Percentiles rank a stretch among this genome's conserved stretches.
Evolutionary conservation across 2,888 invertebrate species (phyloP).

Genomic region (Machimus atricapillus): DNA sequence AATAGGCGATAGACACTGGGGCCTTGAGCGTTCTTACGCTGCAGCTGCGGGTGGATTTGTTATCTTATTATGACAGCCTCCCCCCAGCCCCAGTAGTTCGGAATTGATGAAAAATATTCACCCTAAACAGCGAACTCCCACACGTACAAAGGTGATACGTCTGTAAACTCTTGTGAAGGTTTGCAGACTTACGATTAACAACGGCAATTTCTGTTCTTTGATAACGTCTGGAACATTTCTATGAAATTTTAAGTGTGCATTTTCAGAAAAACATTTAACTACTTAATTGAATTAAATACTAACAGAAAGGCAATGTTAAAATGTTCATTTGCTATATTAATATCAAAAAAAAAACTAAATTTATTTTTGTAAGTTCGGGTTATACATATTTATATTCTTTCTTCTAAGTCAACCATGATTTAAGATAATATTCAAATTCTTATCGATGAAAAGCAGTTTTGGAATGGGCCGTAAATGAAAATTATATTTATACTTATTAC

Average conservation of each 20-base stretch:
- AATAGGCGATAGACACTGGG: constrained; percentile 30
- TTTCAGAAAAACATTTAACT: not conserved
- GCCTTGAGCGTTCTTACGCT: not conserved
- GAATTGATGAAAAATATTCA: constrained; percentile 23
- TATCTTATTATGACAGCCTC: constrained; percentile 44
- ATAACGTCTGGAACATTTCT: not conserved
- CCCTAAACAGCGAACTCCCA: not conserved
- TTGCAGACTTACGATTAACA: not conserved
- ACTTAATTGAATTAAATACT: not conserved
- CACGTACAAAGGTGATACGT: not conserved
- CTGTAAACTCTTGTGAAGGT: not conserved
- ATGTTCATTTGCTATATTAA: not conserved
- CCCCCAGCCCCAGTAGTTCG: constrained; percentile 11
- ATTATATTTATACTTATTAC: too few species aligned
- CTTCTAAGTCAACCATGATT: too few species aligned
- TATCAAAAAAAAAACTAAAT: not conserved
- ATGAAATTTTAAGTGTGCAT: not conserved
- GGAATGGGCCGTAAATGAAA: too few species aligned
- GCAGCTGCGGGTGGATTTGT: constrained; percentile 43
- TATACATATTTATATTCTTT: too few species aligned
- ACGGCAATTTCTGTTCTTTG: not conserved
- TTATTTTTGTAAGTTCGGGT: too few species aligned
- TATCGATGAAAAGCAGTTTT: too few species aligned
- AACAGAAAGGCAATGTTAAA: not conserved
- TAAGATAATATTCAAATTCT: too few species aligned